phyloP scores from a whole-genome alignment of 2,888 invertebrate species.

The Galerucella nymphaeae region DNA sequence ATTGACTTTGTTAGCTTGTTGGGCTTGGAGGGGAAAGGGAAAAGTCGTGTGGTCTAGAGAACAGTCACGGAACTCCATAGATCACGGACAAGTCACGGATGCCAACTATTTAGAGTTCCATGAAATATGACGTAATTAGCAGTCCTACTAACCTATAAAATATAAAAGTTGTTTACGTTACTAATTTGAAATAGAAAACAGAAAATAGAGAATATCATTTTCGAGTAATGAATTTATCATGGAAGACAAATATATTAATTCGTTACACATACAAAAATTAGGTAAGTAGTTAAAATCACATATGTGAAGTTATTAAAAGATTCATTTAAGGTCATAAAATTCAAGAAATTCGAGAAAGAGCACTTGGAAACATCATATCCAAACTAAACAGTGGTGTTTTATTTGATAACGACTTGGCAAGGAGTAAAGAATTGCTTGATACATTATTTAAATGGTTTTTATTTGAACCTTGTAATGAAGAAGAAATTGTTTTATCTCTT shows the following conservation, averaged over 20 bases:
- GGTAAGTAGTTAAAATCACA: slow-evolving; percentile 49
- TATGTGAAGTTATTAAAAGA: not conserved
- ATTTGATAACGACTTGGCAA: slow-evolving; percentile 71
- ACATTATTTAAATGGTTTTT: slow-evolving; percentile 74
- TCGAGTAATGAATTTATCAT: slow-evolving; percentile 24
- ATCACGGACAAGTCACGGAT: too few species aligned
- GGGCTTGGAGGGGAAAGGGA: too few species aligned
- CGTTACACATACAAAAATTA: slow-evolving; percentile 60
- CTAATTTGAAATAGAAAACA: not conserved
- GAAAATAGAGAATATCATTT: not conserved
- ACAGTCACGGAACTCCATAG: too few species aligned
- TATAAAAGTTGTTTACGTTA: not conserved
- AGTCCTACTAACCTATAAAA: too few species aligned
- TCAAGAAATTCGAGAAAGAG: slow-evolving; percentile 63
- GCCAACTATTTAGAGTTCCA: too few species aligned
- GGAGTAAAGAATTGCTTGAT: slow-evolving; percentile 70
- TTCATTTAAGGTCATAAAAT: slow-evolving; percentile 60
- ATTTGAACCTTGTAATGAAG: slow-evolving; percentile 67
- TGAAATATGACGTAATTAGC: too few species aligned
- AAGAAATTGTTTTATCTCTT: slow-evolving; percentile 70
- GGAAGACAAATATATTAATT: slow-evolving; percentile 52
- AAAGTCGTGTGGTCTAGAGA: too few species aligned
- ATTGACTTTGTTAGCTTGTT: too few species aligned
- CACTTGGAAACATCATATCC: slow-evolving; percentile 64
- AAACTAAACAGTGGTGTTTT: slow-evolving; percentile 74